Evolutionary conservation across 2,797 vertebrate species (phyloP).

Genomic region (Mormyrops boulengeri): DNA sequence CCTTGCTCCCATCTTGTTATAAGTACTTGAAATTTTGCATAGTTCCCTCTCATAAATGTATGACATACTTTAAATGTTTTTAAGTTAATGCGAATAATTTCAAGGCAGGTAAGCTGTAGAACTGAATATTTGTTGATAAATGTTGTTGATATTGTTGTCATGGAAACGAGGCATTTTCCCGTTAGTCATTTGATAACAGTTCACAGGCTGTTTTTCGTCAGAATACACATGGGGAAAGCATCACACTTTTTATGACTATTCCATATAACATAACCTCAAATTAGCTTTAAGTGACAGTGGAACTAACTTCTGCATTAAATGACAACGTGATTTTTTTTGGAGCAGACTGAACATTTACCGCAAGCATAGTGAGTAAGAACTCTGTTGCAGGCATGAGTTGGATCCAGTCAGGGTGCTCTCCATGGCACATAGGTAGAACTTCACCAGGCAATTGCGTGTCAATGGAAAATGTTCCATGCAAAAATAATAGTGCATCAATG

Average conservation of each 20-base stretch:
- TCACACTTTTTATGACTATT: not conserved
- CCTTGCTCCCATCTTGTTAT: not conserved
- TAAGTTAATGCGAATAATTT: not conserved
- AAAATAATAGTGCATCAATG: not conserved
- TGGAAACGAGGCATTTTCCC: not conserved
- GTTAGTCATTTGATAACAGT: not conserved
- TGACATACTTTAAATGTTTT: not conserved
- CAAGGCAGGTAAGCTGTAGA: not conserved
- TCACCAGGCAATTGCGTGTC: not conserved
- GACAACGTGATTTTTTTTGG: not conserved
- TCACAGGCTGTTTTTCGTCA: not conserved
- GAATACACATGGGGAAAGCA: not conserved
- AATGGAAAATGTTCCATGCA: not conserved
- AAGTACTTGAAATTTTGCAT: not conserved
- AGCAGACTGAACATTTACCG: not conserved
- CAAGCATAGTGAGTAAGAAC: not conserved
- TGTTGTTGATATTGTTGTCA: not conserved
- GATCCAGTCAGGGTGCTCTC: not conserved
- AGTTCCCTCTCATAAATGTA: not conserved
- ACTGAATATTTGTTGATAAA: not conserved
- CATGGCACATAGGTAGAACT: not conserved
- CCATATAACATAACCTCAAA: not conserved
- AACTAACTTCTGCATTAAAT: not conserved
- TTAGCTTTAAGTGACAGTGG: not conserved
- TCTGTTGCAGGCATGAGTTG: not conserved